Conservation (phyloP, 1,140 invertebrate genomes). For the Adelges cooleyi region DNA sequence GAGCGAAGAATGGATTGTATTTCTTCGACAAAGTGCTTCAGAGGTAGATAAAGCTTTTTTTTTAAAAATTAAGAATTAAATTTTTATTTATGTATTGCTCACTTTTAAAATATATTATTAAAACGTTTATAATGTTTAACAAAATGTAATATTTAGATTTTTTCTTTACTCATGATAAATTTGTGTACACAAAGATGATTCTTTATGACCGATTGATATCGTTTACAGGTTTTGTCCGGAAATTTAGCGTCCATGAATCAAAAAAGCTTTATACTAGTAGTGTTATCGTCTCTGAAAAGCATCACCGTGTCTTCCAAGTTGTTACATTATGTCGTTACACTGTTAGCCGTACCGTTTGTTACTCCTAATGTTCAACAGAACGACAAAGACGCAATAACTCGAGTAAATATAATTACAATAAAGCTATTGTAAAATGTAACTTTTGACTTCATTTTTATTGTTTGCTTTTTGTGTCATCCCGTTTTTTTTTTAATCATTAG, state of each 20-base stretch:
- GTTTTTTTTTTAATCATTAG: background rate
- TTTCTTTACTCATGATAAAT: background rate
- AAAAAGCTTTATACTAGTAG: constrained; percentile 17
- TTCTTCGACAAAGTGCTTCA: constrained; percentile 15
- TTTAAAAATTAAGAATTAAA: too few species aligned
- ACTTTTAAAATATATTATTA: too few species aligned
- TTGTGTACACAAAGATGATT: background rate
- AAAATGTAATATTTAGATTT: background rate
- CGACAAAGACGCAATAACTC: background rate
- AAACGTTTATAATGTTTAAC: background rate
- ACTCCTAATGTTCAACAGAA: background rate
- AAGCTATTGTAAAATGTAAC: background rate
- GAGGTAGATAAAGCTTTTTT: background rate
- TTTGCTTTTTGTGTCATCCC: background rate
- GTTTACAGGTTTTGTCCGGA: constrained; percentile 13
- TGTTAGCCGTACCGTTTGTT: constrained; percentile 8
- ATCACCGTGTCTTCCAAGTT: background rate
- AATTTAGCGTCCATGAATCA: constrained; percentile 12
- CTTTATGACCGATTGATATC: background rate
- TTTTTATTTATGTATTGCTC: too few species aligned
- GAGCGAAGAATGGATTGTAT: constrained; percentile 22
- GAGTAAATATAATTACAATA: background rate
- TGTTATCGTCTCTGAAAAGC: constrained; percentile 3
- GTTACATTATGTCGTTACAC: constrained; percentile 7
- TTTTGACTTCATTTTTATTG: background rate